These are phyloP conservation scores for Melanophora roralis DNA, from an alignment of 2,888 invertebrate species.

Conservation along the genomic window DNA sequence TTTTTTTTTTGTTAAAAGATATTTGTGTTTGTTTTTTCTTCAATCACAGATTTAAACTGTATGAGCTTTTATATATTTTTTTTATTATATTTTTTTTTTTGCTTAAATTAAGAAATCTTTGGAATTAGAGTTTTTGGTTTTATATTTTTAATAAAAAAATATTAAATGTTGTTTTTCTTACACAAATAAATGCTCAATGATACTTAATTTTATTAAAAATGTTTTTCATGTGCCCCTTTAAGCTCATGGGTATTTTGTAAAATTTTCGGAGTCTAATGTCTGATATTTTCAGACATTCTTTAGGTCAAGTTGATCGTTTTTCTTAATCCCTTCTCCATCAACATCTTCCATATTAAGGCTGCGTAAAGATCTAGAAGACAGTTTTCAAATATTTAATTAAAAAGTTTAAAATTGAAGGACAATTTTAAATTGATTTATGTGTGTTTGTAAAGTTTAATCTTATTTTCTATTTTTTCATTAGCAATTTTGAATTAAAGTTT, in stretches of 20 bases:
- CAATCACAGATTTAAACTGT: conserved; percentile 69
- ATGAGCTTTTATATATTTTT: conserved; percentile 66
- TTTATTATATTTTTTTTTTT: too few species aligned
- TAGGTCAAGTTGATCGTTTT: conserved; percentile 66
- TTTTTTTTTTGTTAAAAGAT: conserved; percentile 58
- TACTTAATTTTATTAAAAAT: conserved; percentile 8
- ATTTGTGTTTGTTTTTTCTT: not conserved
- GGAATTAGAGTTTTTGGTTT: not conserved
- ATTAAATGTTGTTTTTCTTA: conserved; percentile 31
- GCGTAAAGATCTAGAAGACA: conserved; percentile 74
- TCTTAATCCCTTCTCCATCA: not conserved
- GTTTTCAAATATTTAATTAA: too few species aligned
- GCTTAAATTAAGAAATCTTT: conserved; percentile 23
- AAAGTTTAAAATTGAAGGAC: too few species aligned
- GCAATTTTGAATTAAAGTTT: too few species aligned
- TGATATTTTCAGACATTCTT: conserved; percentile 66
- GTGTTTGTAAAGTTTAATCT: too few species aligned
- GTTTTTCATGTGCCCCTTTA: conserved; percentile 10
- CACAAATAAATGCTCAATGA: conserved; percentile 32
- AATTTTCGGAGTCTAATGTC: conserved; percentile 22
- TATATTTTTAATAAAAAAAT: not conserved
- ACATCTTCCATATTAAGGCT: conserved; percentile 75
- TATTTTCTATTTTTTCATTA: too few species aligned
- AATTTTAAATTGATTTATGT: too few species aligned
- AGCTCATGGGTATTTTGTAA: conserved; percentile 40